phyloP scores from a whole-genome alignment of 2,888 invertebrate species.

The Acronicta psi region DNA sequence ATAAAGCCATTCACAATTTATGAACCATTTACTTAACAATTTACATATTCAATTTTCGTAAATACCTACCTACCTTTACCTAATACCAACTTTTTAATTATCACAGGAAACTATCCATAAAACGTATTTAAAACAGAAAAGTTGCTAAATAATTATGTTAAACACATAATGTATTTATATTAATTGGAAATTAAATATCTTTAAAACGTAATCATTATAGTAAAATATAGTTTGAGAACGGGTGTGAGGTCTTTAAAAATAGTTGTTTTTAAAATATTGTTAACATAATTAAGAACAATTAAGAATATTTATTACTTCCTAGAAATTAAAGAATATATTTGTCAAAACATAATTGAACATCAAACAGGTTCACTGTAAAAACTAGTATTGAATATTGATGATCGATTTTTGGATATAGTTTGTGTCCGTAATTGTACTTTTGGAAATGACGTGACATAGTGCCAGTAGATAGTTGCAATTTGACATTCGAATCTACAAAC shows the following conservation, averaged over 20 bases:
- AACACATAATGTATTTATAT: conserved; percentile 14
- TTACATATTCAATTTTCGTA: conserved; percentile 40
- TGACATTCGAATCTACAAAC: too few species aligned
- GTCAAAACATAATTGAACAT: too few species aligned
- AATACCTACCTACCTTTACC: conserved; percentile 12
- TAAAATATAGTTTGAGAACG: conserved; percentile 8
- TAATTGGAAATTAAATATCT: conserved; percentile 14
- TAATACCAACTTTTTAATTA: conserved; percentile 41
- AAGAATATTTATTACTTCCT: conserved; percentile 29
- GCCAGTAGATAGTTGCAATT: too few species aligned
- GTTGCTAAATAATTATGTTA: conserved; percentile 21
- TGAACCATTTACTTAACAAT: conserved; percentile 31
- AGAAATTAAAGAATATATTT: conserved; percentile 4
- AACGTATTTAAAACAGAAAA: conserved; percentile 6
- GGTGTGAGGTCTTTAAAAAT: conserved; percentile 12
- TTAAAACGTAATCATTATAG: conserved; percentile 4
- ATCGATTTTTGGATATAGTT: too few species aligned
- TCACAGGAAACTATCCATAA: conserved; percentile 29
- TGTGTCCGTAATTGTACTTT: too few species aligned
- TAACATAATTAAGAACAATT: neutral
- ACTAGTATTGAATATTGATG: conserved; percentile 30
- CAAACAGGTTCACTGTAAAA: conserved; percentile 17
- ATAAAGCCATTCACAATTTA: conserved; percentile 43
- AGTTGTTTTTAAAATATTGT: conserved; percentile 9
- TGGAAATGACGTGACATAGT: too few species aligned